Percentiles rank a stretch among this genome's conserved stretches.
Conservation (phyloP, 2,888 invertebrate species). For the Lycophotia porphyrea region DNA sequence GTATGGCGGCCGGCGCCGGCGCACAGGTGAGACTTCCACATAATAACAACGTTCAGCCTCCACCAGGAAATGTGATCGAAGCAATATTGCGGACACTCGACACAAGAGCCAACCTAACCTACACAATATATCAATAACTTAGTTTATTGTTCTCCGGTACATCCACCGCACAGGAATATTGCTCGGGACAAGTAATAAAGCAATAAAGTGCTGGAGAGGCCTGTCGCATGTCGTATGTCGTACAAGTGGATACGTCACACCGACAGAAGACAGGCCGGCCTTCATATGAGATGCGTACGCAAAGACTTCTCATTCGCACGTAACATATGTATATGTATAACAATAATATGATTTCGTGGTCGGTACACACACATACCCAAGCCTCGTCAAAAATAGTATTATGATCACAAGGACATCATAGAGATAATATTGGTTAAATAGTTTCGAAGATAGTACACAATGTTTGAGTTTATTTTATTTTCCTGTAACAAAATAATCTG, state of each 20-base stretch:
- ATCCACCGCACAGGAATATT: not conserved
- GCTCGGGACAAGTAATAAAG: slow-evolving; percentile 3
- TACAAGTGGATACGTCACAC: not conserved
- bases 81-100: not conserved
- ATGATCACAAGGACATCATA: no score
- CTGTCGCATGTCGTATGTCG: not conserved
- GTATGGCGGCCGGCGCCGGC: not conserved
- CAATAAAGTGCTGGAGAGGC: not conserved
- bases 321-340: no score
- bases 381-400: no score
- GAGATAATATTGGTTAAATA: no score
- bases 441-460: no score
- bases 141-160: slow-evolving; percentile 3
- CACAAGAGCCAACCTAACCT: not conserved
- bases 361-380: not conserved
- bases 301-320: no score
- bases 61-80: slow-evolving; percentile 4
- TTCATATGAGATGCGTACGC: no score
- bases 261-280: not conserved
- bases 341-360: no score
- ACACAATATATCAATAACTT: slow-evolving; percentile 1
- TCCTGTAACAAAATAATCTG: no score
- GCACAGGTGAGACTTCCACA: slow-evolving; percentile 19
- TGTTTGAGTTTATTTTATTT: no score
- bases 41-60: slow-evolving; percentile 12